These are phyloP conservation scores for Dendropsophus ebraccatus DNA, from an alignment of 2,113 vertebrate species.

Conservation along the genomic window DNA sequence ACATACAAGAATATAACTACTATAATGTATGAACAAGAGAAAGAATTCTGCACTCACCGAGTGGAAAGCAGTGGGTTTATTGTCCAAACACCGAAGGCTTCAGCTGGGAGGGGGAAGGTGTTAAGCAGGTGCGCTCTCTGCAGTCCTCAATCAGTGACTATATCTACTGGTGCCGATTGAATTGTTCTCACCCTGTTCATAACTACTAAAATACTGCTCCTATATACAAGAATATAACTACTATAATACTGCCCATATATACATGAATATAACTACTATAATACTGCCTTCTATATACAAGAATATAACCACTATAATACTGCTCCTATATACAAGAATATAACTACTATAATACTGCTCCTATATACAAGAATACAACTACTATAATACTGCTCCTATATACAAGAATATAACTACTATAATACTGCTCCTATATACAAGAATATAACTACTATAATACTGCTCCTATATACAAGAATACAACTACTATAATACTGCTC, in stretches of 20 bases:
- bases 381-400: background rate
- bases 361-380: no score
- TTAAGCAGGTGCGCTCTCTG: no score
- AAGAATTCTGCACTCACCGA: no score
- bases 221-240: conserved; percentile 3
- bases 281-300: no score
- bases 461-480: background rate
- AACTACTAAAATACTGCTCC: conserved; percentile 5
- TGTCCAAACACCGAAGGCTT: no score
- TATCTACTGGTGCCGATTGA: background rate
- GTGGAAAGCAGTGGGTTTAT: no score
- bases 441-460: background rate
- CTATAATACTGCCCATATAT: background rate
- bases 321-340: background rate
- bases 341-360: background rate
- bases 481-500: background rate
- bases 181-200: no score
- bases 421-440: background rate
- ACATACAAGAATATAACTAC: background rate
- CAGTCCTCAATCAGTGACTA: background rate
- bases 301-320: background rate
- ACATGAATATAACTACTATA: conserved; percentile 16
- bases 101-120: no score
- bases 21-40: no score
- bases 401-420: conserved; percentile 19